Evolutionary conservation across 1,140 invertebrate genomes (phyloP).

Genomic region (Plodia interpunctella): DNA sequence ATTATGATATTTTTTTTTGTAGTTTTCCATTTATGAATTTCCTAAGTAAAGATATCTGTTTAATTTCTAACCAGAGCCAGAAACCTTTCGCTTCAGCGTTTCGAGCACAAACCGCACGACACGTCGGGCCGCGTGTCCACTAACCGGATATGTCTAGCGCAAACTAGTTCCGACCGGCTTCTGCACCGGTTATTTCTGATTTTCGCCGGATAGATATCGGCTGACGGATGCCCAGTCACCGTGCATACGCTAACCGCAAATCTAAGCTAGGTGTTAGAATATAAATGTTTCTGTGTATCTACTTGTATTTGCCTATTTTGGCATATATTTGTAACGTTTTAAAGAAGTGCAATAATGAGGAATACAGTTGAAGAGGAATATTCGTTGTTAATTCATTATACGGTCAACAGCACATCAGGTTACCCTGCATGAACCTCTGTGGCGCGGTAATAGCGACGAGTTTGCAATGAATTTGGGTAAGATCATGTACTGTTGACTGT

Average conservation of each 20-base stretch:
- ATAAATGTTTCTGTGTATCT: background rate
- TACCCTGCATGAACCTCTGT: no score
- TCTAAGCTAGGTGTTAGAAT: background rate
- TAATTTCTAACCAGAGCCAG: background rate
- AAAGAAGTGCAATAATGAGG: no score
- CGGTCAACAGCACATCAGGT: no score
- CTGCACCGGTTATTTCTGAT: slow-evolving; percentile 2
- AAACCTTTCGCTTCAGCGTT: background rate
- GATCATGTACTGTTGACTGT: no score
- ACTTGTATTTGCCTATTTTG: no score
- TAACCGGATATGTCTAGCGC: slow-evolving; percentile 7
- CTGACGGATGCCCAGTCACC: slow-evolving; percentile 1
- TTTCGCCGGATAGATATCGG: slow-evolving; percentile 8
- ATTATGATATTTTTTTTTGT: no score
- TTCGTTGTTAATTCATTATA: no score
- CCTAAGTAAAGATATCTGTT: background rate
- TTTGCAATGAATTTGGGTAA: no score
- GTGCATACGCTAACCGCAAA: slow-evolving; percentile 3
- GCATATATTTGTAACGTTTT: no score
- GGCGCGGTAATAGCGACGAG: no score
- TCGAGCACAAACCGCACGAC: background rate
- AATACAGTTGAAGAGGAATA: no score
- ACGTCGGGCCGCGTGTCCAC: background rate
- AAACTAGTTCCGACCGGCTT: slow-evolving; percentile 11
- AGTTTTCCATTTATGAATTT: no score